Evolutionary conservation across 2,797 vertebrate species (phyloP), one percentile per base, ranked within the genome.

Genomic region (Siniperca scherzeri): DNA sequence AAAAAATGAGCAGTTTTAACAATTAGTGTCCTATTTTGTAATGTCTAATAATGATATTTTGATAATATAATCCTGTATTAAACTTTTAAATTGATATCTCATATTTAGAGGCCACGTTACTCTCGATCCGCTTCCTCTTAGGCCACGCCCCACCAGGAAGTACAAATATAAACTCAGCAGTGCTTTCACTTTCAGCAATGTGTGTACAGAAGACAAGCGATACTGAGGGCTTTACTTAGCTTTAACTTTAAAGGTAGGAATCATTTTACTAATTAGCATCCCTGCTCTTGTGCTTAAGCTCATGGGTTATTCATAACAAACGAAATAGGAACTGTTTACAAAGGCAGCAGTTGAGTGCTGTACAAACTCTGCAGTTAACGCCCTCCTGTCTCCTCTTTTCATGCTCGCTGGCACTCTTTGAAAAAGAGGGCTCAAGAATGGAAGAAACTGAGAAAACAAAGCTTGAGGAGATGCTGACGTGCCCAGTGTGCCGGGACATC

Each of bases 401-500:
- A 8, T 22, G 22, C 19, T 74, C 46, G 3, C n/a, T 7, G 2
- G 1, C 7, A 12, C 5, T 25, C 16, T n/a, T 42, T 56, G n/a
- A 33, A 69, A 38, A 53, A 36, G 21, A 62, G 21, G n/a, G 12
- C 1, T 48, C n/a, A 21, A 80, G 14, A 2, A 93, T 94, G 94
- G 87, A 70, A 5, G 81, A 70, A 0, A 1, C 30, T 1, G 79
- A 88, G 1, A 68, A 75, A 21, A 66, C 5, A 17, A 72, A 55
- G 27, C 69, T 95, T 1, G 89, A 84, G 65, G 87, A 86, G 55
- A 57, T 93, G 87, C 79, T 95, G 21, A 93, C 65, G 5, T 95
- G 94, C 67, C 84, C 94, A 0, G 92, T 95, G 77, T 95, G 95
- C 55, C 91, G 77, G 38, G 93, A 95, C 73, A 89, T 93, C 73